phyloP scores from a whole-genome alignment of 2,113 vertebrate species.

The Bothrops jararaca region DNA sequence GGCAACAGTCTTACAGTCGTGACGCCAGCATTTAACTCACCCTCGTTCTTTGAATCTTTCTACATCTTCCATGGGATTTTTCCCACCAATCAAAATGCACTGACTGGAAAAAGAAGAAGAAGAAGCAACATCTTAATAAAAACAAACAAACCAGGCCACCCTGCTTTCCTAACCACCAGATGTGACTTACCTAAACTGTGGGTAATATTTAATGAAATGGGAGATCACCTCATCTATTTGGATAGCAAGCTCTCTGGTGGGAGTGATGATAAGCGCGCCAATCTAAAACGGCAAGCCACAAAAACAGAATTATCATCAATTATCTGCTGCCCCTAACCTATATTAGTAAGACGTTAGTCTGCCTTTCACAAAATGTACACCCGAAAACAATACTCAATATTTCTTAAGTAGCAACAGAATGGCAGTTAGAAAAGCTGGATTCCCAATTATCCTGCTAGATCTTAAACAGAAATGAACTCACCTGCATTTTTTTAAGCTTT shows the following conservation, averaged over 20 bases:
- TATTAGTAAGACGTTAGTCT: background rate
- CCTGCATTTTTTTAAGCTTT: slow-evolving; percentile 90
- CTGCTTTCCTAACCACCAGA: background rate
- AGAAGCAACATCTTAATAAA: background rate
- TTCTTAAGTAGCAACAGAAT: background rate
- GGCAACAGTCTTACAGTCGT: background rate
- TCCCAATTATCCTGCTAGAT: background rate
- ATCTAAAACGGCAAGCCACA: slow-evolving; percentile 67
- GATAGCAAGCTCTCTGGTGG: slow-evolving; percentile 88
- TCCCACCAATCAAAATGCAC: slow-evolving; percentile 92
- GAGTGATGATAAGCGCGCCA: slow-evolving; percentile 90
- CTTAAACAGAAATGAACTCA: fast-evolving
- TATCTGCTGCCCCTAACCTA: background rate
- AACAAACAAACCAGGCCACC: background rate
- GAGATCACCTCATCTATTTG: slow-evolving; percentile 90
- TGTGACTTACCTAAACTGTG: slow-evolving; percentile 81
- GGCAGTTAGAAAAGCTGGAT: background rate
- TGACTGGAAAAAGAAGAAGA: slow-evolving; percentile 72
- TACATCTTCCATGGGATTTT: slow-evolving; percentile 91
- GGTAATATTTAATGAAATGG: slow-evolving; percentile 81
- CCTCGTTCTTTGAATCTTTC: slow-evolving; percentile 84
- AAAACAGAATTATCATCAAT: background rate
- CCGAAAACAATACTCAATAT: background rate
- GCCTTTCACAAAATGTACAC: background rate
- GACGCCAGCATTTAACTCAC: slow-evolving; percentile 62